These are phyloP conservation scores for Neoaliturus tenellus DNA, from an alignment of 2,888 invertebrate species.

Conservation along the genomic window DNA sequence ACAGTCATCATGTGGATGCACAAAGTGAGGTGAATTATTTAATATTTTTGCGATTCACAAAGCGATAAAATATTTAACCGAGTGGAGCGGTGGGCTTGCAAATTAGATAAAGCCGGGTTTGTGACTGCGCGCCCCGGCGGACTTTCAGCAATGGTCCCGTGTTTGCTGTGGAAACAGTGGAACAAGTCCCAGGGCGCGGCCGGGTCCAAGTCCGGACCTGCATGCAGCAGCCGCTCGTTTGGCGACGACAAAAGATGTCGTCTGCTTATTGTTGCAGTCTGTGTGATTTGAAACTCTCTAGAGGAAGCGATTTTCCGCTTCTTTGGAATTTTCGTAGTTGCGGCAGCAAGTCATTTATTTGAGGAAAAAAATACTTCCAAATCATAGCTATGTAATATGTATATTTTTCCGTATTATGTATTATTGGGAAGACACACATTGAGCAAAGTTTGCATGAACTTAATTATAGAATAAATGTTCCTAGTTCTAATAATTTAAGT, in stretches of 20 bases:
- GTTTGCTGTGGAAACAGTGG: background rate
- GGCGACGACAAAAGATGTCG: background rate
- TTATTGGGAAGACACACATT: no score
- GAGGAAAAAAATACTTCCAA: no score
- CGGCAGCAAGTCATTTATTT: no score
- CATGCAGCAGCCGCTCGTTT: background rate
- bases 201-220: background rate
- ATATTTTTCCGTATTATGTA: no score
- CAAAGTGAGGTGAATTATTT: background rate
- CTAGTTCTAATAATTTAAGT: no score
- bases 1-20: background rate
- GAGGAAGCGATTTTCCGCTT: background rate
- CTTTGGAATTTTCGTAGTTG: no score
- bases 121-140: background rate
- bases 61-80: slow-evolving; percentile 5
- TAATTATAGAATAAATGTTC: no score
- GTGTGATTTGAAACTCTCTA: background rate
- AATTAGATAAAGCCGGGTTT: slow-evolving; percentile 11
- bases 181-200: background rate
- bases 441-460: no score
- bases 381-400: no score
- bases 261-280: background rate
- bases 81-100: slow-evolving; percentile 1
- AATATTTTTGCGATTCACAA: slow-evolving; percentile 4
- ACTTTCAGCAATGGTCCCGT: background rate